Percentiles rank a stretch among this genome's conserved stretches.
Conservation (phyloP, 2,888 invertebrate species). For the Petrophora chlorosata region DNA sequence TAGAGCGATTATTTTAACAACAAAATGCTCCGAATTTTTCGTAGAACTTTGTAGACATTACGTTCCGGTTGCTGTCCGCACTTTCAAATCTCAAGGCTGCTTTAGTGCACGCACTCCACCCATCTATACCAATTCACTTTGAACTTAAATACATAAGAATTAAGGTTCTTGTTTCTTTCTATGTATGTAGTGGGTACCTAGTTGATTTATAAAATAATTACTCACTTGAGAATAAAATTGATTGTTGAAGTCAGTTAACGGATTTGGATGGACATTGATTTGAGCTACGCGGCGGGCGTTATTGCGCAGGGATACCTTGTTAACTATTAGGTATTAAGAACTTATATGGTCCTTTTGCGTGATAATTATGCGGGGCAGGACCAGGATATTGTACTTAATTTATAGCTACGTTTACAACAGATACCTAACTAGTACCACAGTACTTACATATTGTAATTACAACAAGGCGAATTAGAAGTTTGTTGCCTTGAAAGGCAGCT, state of each 20-base stretch:
- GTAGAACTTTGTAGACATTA: conserved; percentile 46
- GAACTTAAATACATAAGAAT: conserved; percentile 26
- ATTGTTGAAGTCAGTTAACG: conserved; percentile 40
- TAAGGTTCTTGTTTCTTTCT: conserved; percentile 25
- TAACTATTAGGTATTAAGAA: no score
- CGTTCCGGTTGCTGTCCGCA: conserved; percentile 67
- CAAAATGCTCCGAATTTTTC: conserved; percentile 44
- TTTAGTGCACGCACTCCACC: conserved; percentile 50
- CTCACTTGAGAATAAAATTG: conserved; percentile 53
- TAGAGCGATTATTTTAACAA: conserved; percentile 10
- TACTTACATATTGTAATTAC: no score
- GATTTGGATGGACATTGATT: conserved; percentile 18
- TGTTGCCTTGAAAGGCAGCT: no score
- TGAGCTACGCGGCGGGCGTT: no score
- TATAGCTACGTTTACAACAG: no score
- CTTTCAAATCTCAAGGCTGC: conserved; percentile 74
- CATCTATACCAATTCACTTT: conserved; percentile 30
- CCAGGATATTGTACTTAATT: no score
- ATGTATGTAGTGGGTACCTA: no score
- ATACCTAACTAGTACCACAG: no score
- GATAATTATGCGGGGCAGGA: no score
- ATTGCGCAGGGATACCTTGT: no score
- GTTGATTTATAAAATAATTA: conserved; percentile 48
- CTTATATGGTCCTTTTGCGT: no score
- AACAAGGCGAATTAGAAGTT: no score